Conservation (phyloP, 23 tunicate species). For the Aplidium turbinatum region DNA sequence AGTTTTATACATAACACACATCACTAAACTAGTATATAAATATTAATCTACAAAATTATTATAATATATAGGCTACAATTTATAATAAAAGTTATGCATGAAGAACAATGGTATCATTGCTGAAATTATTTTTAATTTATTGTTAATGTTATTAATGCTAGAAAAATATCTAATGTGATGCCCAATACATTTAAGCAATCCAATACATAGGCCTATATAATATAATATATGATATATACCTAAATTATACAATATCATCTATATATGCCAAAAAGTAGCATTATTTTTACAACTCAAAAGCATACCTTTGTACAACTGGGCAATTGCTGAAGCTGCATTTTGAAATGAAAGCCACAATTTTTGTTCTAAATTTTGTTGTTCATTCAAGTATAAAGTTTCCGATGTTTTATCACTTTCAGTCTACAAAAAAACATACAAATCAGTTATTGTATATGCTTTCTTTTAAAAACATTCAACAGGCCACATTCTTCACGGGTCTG, state of each 20-base stretch:
- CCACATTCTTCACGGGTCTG: background rate
- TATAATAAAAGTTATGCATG: too few species aligned
- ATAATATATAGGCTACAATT: too few species aligned
- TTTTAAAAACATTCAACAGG: background rate
- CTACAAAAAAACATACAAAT: conserved; percentile 26
- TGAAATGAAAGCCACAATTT: conserved; percentile 75
- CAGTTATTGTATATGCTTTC: background rate
- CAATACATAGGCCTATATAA: too few species aligned
- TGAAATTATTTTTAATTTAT: too few species aligned
- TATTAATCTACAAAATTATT: too few species aligned
- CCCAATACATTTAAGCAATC: too few species aligned
- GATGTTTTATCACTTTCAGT: conserved; percentile 56
- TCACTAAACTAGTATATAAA: background rate
- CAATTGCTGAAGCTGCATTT: conserved; percentile 86
- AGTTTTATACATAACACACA: background rate
- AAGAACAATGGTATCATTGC: too few species aligned
- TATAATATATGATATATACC: too few species aligned
- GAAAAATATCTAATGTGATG: too few species aligned
- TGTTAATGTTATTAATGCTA: too few species aligned
- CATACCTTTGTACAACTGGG: conserved; percentile 84
- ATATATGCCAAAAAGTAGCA: too few species aligned
- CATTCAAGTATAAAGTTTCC: conserved; percentile 39
- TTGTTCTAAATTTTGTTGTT: conserved; percentile 65
- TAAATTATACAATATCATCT: too few species aligned
- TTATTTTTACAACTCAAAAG: background rate